Percentiles rank a stretch among this genome's conserved stretches.
phyloP scores from a whole-genome alignment of 2,888 invertebrate genomes.

The Drosophila subsilvestris region DNA sequence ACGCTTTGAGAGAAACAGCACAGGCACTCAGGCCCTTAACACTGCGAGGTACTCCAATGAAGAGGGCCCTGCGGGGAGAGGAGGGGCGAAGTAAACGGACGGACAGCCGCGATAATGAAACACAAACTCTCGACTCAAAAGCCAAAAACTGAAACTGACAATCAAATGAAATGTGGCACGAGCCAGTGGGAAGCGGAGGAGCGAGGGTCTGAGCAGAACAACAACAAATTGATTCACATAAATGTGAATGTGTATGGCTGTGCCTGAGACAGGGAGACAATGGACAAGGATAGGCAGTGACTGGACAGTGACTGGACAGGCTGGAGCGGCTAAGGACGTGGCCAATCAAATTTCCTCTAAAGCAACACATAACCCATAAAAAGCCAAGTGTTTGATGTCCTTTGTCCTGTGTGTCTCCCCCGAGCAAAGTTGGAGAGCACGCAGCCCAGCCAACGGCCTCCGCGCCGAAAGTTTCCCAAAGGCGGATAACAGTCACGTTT shows the following conservation, averaged over 20 bases:
- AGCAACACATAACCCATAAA: constrained; percentile 46
- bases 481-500: constrained; percentile 2
- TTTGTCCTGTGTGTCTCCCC: constrained; percentile 29
- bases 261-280: constrained; percentile 7
- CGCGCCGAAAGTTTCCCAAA: neutral
- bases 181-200: too few species aligned
- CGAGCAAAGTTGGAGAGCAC: constrained; percentile 2
- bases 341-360: constrained; percentile 49
- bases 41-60: neutral
- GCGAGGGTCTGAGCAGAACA: constrained; percentile 19
- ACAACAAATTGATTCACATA: constrained; percentile 40
- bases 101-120: constrained; percentile 32
- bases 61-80: neutral
- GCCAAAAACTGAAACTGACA: constrained; percentile 45
- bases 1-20: too few species aligned
- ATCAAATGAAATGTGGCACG: constrained; percentile 37
- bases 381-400: constrained; percentile 50
- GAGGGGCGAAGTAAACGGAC: neutral
- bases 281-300: constrained; percentile 14
- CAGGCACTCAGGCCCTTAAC: neutral
- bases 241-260: neutral
- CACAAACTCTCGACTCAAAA: constrained; percentile 38
- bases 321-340: constrained; percentile 13
- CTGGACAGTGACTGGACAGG: neutral
- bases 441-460: too few species aligned